Conservation (phyloP, 2,797 vertebrate genomes). For the Gambelia wislizenii region DNA sequence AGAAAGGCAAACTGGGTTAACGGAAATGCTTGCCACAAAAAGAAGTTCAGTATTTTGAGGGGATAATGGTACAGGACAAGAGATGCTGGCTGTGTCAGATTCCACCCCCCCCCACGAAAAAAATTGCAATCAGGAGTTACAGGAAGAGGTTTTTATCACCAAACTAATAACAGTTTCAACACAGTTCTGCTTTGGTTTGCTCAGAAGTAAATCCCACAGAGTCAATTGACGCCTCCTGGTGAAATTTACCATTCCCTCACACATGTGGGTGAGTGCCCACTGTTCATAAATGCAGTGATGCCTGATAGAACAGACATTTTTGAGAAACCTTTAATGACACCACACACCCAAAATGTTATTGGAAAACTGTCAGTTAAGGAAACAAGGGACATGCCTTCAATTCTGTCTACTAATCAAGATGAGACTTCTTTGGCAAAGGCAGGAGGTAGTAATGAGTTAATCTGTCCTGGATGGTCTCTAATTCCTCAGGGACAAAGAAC, state of each 20-base stretch:
- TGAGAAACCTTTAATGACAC: not conserved
- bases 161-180: not conserved
- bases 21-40: not conserved
- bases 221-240: not conserved
- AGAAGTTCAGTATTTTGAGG: not conserved
- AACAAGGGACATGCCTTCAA: not conserved
- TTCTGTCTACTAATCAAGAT: not conserved
- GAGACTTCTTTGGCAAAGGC: no score
- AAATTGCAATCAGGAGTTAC: not conserved
- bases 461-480: not conserved
- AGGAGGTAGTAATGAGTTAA: not conserved
- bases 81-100: not conserved
- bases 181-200: not conserved
- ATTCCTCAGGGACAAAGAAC: slow-evolving; percentile 9
- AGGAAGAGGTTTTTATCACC: not conserved
- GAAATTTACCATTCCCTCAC: not conserved
- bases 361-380: not conserved
- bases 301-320: not conserved
- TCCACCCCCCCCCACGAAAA: not conserved
- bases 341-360: not conserved
- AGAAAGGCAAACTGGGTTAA: not conserved
- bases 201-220: not conserved
- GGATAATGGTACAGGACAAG: not conserved
- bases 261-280: not conserved
- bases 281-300: not conserved